phyloP scores from a whole-genome alignment of 2,797 vertebrate genomes.

The Phrynocephalus vlangalii region DNA sequence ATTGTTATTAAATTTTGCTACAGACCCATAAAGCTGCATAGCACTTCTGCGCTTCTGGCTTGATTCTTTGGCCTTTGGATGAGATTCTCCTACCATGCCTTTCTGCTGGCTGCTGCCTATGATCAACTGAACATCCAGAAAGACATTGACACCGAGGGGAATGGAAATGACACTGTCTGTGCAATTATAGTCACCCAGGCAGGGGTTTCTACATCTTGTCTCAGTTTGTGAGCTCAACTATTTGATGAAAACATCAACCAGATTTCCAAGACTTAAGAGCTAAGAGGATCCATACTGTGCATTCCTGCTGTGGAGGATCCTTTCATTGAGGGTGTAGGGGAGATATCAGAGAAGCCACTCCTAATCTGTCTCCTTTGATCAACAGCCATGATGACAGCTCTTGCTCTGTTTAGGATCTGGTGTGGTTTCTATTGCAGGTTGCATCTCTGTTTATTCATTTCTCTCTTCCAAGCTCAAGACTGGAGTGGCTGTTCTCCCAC shows the following conservation, averaged over 20 bases:
- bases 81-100: not conserved
- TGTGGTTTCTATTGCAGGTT: not conserved
- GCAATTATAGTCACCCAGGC: not conserved
- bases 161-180: not conserved
- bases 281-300: accelerated
- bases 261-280: not conserved
- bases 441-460: not conserved
- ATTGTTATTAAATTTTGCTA: too few relatives aligned
- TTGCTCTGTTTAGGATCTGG: not conserved
- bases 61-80: not conserved
- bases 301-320: not conserved
- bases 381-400: not conserved
- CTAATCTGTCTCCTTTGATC: accelerated
- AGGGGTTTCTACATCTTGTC: not conserved
- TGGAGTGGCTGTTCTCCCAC: too few relatives aligned
- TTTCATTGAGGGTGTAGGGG: not conserved
- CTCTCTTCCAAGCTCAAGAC: not conserved
- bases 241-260: not conserved
- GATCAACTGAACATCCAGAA: accelerated
- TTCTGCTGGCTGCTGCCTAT: not conserved
- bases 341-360: not conserved
- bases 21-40: not conserved
- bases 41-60: not conserved
- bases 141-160: accelerated
- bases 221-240: not conserved